phyloP scores from a whole-genome alignment of 2,113 vertebrate genomes.

The Cyprinodon variegatus region DNA sequence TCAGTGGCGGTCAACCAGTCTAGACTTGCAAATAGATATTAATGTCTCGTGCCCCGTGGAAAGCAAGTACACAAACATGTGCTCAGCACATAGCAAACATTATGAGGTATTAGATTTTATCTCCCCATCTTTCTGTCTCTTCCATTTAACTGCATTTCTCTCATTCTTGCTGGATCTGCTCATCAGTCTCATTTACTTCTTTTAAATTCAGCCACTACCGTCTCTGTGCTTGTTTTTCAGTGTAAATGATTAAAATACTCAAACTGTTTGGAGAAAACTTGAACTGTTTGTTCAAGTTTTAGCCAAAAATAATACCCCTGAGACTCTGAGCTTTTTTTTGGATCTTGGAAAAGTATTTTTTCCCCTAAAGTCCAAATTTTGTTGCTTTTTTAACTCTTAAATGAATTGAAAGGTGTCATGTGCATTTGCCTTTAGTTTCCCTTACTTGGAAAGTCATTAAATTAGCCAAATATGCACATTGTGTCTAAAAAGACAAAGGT shows the following conservation, averaged over 20 bases:
- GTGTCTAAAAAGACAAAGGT: no score
- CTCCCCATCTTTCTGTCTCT: conserved; percentile 40
- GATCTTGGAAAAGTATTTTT: no score
- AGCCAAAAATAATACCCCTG: not conserved
- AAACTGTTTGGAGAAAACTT: not conserved
- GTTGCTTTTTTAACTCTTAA: not conserved
- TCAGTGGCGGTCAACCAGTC: conserved; percentile 59
- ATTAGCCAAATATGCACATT: no score
- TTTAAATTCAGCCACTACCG: not conserved
- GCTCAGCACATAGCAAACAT: conserved; percentile 64
- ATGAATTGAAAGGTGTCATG: no score
- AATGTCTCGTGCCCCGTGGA: conserved; percentile 61
- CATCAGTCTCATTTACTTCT: not conserved
- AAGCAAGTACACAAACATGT: conserved; percentile 68
- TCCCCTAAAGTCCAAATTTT: no score
- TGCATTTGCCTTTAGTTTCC: no score
- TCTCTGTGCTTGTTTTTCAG: not conserved
- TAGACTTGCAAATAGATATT: conserved; percentile 55
- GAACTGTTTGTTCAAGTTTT: not conserved
- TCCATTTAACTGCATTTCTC: conserved; percentile 22
- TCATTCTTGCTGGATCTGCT: not conserved
- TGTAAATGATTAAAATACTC: not conserved
- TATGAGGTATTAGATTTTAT: conserved; percentile 61
- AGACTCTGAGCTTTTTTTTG: not conserved
- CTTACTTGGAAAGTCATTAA: no score